Percentiles rank a stretch among this genome's conserved stretches.
Evolutionary conservation across 2,888 invertebrate genomes (phyloP).

Genomic region (Drosophila longiperda): DNA sequence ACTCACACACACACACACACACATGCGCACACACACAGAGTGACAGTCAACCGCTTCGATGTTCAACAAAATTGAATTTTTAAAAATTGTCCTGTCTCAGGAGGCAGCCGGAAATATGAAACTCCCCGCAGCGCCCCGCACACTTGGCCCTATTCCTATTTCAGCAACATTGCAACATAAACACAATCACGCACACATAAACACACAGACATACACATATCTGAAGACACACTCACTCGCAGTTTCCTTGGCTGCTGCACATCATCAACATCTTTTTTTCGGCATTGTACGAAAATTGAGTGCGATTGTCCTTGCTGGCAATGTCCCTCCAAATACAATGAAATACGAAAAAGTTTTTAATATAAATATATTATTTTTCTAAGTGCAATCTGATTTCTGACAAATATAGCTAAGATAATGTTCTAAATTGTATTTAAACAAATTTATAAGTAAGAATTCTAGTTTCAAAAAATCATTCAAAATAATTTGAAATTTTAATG

Average conservation of each 20-base stretch:
- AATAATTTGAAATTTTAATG: not conserved
- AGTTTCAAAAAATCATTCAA: not conserved
- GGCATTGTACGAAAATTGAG: conserved; percentile 49
- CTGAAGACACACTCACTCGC: conserved; percentile 7
- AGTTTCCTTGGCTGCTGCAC: conserved; percentile 56
- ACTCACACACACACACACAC: conserved; percentile 26
- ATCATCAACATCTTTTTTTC: conserved; percentile 71
- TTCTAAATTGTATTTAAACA: no score
- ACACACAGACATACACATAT: not conserved
- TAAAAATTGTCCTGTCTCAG: conserved; percentile 75
- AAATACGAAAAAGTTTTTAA: not conserved
- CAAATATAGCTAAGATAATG: not conserved
- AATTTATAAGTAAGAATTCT: not conserved
- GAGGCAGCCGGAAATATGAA: conserved; percentile 75
- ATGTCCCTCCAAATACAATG: conserved; percentile 28
- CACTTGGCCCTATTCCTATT: conserved; percentile 5
- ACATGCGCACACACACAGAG: conserved; percentile 12
- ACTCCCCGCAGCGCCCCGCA: conserved; percentile 16
- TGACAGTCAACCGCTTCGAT: conserved; percentile 61
- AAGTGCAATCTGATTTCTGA: not conserved
- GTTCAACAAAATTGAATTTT: conserved; percentile 77
- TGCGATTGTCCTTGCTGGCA: conserved; percentile 22
- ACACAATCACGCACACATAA: conserved; percentile 20
- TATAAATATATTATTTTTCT: no score
- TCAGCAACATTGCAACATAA: conserved; percentile 30